Evolutionary conservation across 2,113 vertebrate genomes (phyloP), one percentile per base, ranked within the genome.

Genomic region (Gymnogyps californianus): DNA sequence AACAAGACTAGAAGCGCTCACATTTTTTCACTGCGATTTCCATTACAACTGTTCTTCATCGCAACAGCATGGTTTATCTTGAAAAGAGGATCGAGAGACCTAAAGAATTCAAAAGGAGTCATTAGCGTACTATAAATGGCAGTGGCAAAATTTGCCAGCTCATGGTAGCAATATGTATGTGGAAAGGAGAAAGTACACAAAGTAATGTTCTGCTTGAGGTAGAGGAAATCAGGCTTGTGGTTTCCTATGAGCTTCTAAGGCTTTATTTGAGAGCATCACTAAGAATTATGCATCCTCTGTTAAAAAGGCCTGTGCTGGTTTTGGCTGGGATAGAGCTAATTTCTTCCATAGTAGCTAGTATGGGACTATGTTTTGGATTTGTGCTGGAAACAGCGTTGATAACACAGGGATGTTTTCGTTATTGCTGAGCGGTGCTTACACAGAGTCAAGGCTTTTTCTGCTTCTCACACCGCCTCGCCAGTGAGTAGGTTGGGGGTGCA

Each of bases 161-260:
- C 58, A 72, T 7, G 32, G 38, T 7, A 55, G 52, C 44, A 76
- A 8, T 7, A 8, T 3, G 3, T 11, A 9, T 3, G 9, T n/a
- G 34, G 49, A 25, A 40, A 47, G 54, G 29, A 87, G 38, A 64
- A 84, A 51, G 29, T 3, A 55, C 31, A 59, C 0, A 0, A 62
- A 57, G 19, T 15, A 40, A n/a, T 7, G 11, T 32, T 77, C 69
- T 26, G 2, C 44, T 7, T 18, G 42, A 78, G 49, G 15, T 20
- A 31, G 42, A 78, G 49, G 15, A 18, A 31, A 52, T 38, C 32
- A 36, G 64, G n/a, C 32, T 4, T 74, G 74, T 55, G 77, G 44
- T 32, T 5, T 93, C 62, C 17, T 42, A 16, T 19, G n/a, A 76
- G 52, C 9, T 58, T 20, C 18, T 71, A 34, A 14, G 52, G n/a